These are phyloP conservation scores for Tetanocera ferruginea DNA, from an alignment of 2,888 invertebrate genomes.

Conservation along the genomic window DNA sequence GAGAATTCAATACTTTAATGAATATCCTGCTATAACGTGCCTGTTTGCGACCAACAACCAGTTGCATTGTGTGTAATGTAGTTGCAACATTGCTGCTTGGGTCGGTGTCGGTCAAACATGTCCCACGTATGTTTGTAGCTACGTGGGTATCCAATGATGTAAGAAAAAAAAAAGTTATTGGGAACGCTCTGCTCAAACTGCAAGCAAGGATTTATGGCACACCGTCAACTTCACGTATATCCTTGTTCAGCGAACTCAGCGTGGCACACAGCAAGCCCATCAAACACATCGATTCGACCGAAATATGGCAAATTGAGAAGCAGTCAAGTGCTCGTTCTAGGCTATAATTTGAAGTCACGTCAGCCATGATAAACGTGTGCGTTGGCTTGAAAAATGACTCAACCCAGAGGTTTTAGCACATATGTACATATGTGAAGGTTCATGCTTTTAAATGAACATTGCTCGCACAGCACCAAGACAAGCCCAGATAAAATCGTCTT, in stretches of 20 bases:
- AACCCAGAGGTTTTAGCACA: neutral
- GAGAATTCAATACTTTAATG: constrained; percentile 30
- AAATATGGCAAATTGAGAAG: constrained; percentile 47
- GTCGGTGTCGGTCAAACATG: neutral
- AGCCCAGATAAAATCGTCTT: too few species aligned
- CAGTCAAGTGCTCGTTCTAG: constrained; percentile 45
- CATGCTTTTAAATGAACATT: neutral
- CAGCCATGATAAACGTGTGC: constrained; percentile 43
- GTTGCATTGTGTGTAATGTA: constrained; percentile 27
- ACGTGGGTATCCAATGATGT: neutral
- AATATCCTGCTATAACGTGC: constrained; percentile 11
- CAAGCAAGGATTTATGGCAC: neutral
- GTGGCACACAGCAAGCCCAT: too few species aligned
- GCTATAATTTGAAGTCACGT: constrained; percentile 51
- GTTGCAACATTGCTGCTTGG: neutral
- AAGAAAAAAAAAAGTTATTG: constrained; percentile 4
- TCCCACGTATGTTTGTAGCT: neutral
- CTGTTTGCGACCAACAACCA: neutral
- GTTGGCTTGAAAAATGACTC: neutral
- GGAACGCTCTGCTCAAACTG: constrained; percentile 13
- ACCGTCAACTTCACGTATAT: neutral
- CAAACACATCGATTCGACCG: too few species aligned
- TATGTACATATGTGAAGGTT: neutral
- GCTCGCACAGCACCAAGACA: too few species aligned
- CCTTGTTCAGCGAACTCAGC: neutral